Percentiles rank a stretch among this genome's conserved stretches.
phyloP scores from a whole-genome alignment of 2,797 vertebrate species.

The Limosa lapponica region DNA sequence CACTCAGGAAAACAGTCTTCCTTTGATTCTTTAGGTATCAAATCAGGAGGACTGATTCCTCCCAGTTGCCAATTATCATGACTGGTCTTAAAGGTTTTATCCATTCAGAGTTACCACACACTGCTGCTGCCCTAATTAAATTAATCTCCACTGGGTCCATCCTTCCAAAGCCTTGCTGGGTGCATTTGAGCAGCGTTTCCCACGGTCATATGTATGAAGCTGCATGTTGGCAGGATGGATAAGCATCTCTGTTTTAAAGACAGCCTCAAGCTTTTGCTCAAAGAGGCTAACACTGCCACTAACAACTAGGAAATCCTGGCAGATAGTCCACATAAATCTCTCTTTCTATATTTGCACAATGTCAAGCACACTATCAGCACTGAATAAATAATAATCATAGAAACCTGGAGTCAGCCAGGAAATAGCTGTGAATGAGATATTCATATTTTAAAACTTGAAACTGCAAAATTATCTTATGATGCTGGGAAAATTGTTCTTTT shows the following conservation, averaged over 20 bases:
- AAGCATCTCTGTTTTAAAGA: slow-evolving; percentile 30
- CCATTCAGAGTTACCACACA: not conserved
- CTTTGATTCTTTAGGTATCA: not conserved
- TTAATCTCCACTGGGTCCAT: slow-evolving; percentile 1
- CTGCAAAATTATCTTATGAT: slow-evolving; percentile 12
- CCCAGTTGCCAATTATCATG: not conserved
- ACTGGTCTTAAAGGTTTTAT: not conserved
- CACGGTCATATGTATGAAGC: not conserved
- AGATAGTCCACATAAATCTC: slow-evolving; percentile 44
- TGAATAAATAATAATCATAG: slow-evolving; percentile 61
- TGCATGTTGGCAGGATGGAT: slow-evolving; percentile 19
- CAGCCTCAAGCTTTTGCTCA: slow-evolving; percentile 51
- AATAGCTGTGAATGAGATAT: slow-evolving; percentile 46
- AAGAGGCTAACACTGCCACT: slow-evolving; percentile 58
- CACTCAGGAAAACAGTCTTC: not conserved
- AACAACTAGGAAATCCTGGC: slow-evolving; percentile 66
- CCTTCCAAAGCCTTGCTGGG: not conserved
- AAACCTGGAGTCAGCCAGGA: slow-evolving; percentile 56
- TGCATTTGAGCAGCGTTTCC: slow-evolving; percentile 15
- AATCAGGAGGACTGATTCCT: not conserved
- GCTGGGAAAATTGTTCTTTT: slow-evolving; percentile 16
- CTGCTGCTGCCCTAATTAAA: slow-evolving; percentile 6
- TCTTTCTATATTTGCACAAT: slow-evolving; percentile 58
- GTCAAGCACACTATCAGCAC: slow-evolving; percentile 57
- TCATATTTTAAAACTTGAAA: slow-evolving; percentile 43